A percentile compares a stretch with the other conserved stretches of the same genome.
phyloP scores from a whole-genome alignment of 2,888 invertebrate species.

The Lymantria dispar region DNA sequence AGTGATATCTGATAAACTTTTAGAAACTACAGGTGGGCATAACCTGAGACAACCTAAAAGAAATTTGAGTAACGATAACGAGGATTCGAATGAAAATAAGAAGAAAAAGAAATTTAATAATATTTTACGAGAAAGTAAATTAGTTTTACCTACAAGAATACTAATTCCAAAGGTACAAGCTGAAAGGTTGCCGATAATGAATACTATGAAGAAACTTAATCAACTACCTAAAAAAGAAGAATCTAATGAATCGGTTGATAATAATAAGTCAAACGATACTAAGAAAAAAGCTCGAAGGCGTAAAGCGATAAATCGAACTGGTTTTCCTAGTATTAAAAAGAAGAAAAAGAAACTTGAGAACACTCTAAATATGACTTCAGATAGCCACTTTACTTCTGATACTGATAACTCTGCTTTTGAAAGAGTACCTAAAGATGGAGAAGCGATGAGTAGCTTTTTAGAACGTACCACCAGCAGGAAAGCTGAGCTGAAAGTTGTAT shows the following conservation, averaged over 20 bases:
- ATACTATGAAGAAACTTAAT: conserved; percentile 50
- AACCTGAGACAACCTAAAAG: conserved; percentile 74
- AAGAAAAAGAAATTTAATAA: conserved; percentile 69
- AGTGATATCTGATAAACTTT: conserved; percentile 75
- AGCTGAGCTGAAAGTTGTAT: conserved; percentile 71
- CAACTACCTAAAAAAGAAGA: conserved; percentile 54
- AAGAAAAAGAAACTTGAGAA: conserved; percentile 87
- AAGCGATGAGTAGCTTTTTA: conserved; percentile 85
- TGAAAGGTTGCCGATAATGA: conserved; percentile 56
- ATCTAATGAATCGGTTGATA: conserved; percentile 45
- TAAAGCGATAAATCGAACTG: conserved; percentile 92
- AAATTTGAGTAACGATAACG: conserved; percentile 61
- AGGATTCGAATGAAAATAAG: conserved; percentile 65
- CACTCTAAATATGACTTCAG: conserved; percentile 49
- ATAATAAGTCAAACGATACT: conserved; percentile 44
- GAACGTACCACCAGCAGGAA: conserved; percentile 80
- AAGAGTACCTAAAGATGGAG: conserved; percentile 86
- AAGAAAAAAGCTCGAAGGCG: conserved; percentile 84
- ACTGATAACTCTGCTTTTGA: conserved; percentile 82
- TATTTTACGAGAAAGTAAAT: conserved; percentile 73
- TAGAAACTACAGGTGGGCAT: conserved; percentile 70
- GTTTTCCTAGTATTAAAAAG: conserved; percentile 92
- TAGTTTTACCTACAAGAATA: conserved; percentile 67
- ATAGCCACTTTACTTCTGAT: conserved; percentile 65
- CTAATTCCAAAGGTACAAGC: conserved; percentile 67